Evolutionary conservation across 2,113 vertebrate genomes (phyloP).

Genomic region (Archilochus colubris): DNA sequence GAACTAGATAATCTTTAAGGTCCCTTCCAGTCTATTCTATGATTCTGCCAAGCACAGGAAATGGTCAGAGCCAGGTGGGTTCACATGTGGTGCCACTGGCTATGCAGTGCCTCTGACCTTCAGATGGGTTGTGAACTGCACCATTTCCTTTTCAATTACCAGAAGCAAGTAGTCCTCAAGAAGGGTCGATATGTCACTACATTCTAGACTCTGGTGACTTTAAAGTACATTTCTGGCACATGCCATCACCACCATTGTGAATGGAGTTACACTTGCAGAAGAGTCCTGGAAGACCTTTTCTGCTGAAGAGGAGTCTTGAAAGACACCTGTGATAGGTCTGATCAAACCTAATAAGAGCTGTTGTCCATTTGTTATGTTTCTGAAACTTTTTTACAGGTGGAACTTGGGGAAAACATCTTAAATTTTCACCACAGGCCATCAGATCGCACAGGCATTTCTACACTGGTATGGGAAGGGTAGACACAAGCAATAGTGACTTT

Average conservation of each 20-base stretch:
- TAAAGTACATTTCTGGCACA: neutral
- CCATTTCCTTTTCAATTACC: neutral
- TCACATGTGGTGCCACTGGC: neutral
- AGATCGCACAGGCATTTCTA: neutral
- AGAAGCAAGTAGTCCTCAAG: neutral
- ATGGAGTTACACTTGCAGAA: accelerated
- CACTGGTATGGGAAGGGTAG: neutral
- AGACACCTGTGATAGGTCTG: neutral
- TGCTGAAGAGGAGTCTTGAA: neutral
- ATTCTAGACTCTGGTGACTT: neutral
- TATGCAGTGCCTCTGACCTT: neutral
- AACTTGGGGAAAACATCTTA: neutral
- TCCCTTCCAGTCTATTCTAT: too few species aligned
- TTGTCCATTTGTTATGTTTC: neutral
- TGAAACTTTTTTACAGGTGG: neutral
- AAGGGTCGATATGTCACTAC: neutral
- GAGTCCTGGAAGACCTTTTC: neutral
- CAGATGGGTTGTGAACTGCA: neutral
- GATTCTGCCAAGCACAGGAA: neutral
- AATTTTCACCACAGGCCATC: neutral
- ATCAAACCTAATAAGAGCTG: neutral
- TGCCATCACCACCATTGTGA: neutral
- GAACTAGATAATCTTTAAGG: too few species aligned
- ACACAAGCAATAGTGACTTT: neutral
- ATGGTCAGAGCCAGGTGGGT: neutral